A percentile compares a stretch with the other conserved stretches of the same genome.
Conservation (phyloP, 2,888 invertebrate genomes). For the Drosophila paranaensis region DNA sequence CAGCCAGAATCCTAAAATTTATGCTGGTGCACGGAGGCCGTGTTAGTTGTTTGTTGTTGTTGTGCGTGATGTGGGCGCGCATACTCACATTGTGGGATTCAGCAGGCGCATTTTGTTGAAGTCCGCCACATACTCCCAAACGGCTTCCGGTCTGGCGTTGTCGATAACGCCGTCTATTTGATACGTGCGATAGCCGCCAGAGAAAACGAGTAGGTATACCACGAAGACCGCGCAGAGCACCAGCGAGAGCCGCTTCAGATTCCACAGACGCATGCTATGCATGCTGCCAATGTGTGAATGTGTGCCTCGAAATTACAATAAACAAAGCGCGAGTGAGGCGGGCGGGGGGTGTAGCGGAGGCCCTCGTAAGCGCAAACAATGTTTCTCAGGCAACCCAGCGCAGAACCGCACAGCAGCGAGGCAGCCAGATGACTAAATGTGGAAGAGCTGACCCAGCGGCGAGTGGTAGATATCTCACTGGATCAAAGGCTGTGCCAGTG, state of each 20-base stretch:
- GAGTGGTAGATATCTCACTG: slow-evolving; percentile 17
- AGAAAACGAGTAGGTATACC: slow-evolving; percentile 77
- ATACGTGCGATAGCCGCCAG: slow-evolving; percentile 84
- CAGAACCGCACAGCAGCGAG: slow-evolving; percentile 41
- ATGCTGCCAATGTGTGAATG: slow-evolving; percentile 52
- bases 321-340: slow-evolving; percentile 39
- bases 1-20: slow-evolving; percentile 87
- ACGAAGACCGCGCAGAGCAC: slow-evolving; percentile 40
- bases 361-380: slow-evolving; percentile 26
- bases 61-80: not conserved
- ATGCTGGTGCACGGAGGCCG: slow-evolving; percentile 83
- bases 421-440: slow-evolving; percentile 43
- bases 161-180: slow-evolving; percentile 86
- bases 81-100: slow-evolving; percentile 90
- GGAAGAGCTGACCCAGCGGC: slow-evolving; percentile 20
- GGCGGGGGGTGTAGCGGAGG: too few species aligned
- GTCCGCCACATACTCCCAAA: slow-evolving; percentile 91
- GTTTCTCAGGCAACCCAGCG: slow-evolving; percentile 1
- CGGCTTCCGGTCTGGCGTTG: slow-evolving; percentile 86
- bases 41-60: not conserved
- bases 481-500: slow-evolving; percentile 37
- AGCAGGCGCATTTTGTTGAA: slow-evolving; percentile 90
- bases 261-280: slow-evolving; percentile 68
- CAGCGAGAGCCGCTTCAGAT: slow-evolving; percentile 68
- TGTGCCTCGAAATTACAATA: slow-evolving; percentile 59